Percentiles rank a stretch among this genome's conserved stretches.
Conservation (phyloP, 2,888 invertebrate genomes). For the Oxyteleia sp. region DNA sequence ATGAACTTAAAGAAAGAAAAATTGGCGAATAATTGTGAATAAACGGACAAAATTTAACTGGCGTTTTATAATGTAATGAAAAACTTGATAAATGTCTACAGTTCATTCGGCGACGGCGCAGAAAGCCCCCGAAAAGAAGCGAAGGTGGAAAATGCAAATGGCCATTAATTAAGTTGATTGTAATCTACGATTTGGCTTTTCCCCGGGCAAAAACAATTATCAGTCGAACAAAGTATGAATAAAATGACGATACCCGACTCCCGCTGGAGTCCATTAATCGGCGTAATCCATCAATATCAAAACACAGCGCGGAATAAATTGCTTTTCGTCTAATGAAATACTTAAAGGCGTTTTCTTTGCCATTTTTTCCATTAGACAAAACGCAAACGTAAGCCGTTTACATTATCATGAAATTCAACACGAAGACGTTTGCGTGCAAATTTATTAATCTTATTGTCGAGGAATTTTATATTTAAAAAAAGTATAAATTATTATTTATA, state of each 20-base stretch:
- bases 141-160: slow-evolving; percentile 42
- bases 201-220: slow-evolving; percentile 7
- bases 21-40: slow-evolving; percentile 32
- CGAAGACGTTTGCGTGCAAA: no score
- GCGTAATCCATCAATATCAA: slow-evolving; percentile 29
- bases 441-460: no score
- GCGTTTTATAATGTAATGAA: slow-evolving; percentile 41
- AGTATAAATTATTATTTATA: no score
- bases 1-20: no score
- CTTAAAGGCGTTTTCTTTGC: no score
- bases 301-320: slow-evolving; percentile 36
- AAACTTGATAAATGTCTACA: slow-evolving; percentile 51
- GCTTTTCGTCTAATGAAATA: slow-evolving; percentile 15
- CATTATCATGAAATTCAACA: no score
- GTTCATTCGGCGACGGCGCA: slow-evolving; percentile 37
- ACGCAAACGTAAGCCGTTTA: no score
- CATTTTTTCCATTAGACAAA: no score
- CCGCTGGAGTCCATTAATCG: slow-evolving; percentile 6
- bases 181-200: slow-evolving; percentile 18
- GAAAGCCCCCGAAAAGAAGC: slow-evolving; percentile 20
- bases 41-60: slow-evolving; percentile 29
- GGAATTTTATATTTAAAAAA: no score
- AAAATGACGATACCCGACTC: background rate
- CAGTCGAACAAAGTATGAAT: slow-evolving; percentile 8
- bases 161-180: slow-evolving; percentile 48